Evolutionary conservation across 2,888 invertebrate genomes (phyloP), one percentile per base, ranked within the genome.

Genomic region (Hydropsyche betteni): DNA sequence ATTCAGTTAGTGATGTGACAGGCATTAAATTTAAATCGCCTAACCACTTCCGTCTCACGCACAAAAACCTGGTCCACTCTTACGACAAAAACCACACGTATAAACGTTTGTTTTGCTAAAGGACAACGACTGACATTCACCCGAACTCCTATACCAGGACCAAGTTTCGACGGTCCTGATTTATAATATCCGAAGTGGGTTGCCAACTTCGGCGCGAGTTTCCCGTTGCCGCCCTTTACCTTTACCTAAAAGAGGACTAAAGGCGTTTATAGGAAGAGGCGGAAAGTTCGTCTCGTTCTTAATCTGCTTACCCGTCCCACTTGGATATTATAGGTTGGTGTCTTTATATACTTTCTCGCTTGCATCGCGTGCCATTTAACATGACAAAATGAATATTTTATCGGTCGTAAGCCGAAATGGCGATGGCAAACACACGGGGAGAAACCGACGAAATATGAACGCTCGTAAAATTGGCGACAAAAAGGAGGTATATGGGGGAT

Each of bases 381-480:
- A 53, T 69, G 50, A 38, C 68, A 38, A 68, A 68, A 68, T 68
- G 68, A 68, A 68, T 68, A 68, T 68, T 68, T 68, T 68, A 68
- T 68, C 44, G 44, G 68, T 36, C 68, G 58, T 58, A 58, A 58
- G 24, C 24, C 24, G 16, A 58, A 58, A 58, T 58, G 58, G 58
- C 58, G 58, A 58, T 24, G 58, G 24, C 58, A 58, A 58, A 58
- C 24, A 58, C 58, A 58, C 58, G 58, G 58, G 58, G 58, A 58
- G 24, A 6, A 44, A 6, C 44, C 44, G 44, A 44, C 44, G 10
- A 44, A 44, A 44, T 44, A 44, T 44, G 6, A 44, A 44, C 6
- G 44, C 44, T 44, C 44, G 44, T 44, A 44, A 44, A 44, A 44
- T 44, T 44, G 44, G 44, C 10, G 44, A 1, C 10, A 4, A 44